Conservation (phyloP, 2,113 vertebrate genomes). For the Passer montanus region DNA sequence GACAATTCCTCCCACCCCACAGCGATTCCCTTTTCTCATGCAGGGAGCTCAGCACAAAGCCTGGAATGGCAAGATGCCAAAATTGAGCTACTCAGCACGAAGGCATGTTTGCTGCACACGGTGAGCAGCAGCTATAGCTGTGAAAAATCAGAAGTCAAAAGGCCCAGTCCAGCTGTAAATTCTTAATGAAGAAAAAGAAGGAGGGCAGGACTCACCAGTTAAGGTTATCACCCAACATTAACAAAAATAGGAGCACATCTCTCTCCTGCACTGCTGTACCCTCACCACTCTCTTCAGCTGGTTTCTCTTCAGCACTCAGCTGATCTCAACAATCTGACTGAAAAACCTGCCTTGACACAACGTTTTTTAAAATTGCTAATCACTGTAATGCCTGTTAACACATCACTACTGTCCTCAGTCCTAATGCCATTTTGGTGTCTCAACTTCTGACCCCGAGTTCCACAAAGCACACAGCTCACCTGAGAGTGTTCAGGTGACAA, state of each 20-base stretch:
- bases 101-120: not conserved
- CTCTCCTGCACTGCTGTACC: not conserved
- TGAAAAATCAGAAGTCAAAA: not conserved
- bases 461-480: not conserved
- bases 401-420: not conserved
- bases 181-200: not conserved
- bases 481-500: not conserved
- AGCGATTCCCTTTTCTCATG: rapidly evolving
- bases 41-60: slow-evolving; percentile 1
- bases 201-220: not conserved
- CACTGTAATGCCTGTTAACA: not conserved
- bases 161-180: not conserved
- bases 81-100: not conserved
- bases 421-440: not conserved
- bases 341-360: not conserved
- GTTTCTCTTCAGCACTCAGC: not conserved
- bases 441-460: not conserved
- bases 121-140: not conserved
- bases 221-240: not conserved
- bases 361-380: not conserved
- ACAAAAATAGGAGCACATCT: not conserved
- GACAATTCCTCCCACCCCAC: not conserved
- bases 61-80: not conserved
- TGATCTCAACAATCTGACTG: not conserved
- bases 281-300: not conserved